Percentiles rank a stretch among this genome's conserved stretches.
Evolutionary conservation across 2,797 vertebrate species (phyloP).

Genomic region (Scolopax bukidnonensis): DNA sequence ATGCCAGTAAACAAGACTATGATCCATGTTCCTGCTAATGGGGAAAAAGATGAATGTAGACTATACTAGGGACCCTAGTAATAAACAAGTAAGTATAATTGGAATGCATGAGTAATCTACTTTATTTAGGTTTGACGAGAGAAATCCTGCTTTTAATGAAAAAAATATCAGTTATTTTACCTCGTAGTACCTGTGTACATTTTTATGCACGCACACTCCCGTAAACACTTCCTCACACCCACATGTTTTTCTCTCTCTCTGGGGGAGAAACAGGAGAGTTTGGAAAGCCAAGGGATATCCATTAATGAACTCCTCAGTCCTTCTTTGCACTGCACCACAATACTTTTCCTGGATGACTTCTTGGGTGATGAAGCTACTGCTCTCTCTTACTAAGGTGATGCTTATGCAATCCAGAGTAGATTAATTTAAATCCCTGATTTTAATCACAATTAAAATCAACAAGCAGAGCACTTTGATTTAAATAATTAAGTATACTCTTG

Average conservation of each 20-base stretch:
- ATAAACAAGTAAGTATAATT: not conserved
- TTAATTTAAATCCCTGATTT: conserved; percentile 67
- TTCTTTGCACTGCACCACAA: not conserved
- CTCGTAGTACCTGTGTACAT: not conserved
- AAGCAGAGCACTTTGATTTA: conserved; percentile 50
- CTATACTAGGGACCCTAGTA: not conserved
- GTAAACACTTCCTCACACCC: not conserved
- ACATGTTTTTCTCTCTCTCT: not conserved
- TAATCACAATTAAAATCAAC: conserved; percentile 65
- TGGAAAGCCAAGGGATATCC: not conserved
- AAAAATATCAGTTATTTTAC: not conserved
- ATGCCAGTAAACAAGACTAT: not conserved
- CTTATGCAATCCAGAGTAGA: conserved; percentile 48
- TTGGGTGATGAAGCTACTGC: not conserved
- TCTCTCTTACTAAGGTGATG: not conserved
- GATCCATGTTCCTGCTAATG: not conserved
- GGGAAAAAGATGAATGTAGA: not conserved
- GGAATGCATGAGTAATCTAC: not conserved
- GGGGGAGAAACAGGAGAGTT: not conserved
- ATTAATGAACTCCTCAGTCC: not conserved
- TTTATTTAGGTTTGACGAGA: not conserved
- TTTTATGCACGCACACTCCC: not conserved
- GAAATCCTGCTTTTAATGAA: not conserved
- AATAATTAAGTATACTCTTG: conserved; percentile 57
- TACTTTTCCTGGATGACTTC: conserved; percentile 7